Base-by-base conservation (phyloP, 2,113 vertebrate genomes). In the Mungos mungo region DNA sequence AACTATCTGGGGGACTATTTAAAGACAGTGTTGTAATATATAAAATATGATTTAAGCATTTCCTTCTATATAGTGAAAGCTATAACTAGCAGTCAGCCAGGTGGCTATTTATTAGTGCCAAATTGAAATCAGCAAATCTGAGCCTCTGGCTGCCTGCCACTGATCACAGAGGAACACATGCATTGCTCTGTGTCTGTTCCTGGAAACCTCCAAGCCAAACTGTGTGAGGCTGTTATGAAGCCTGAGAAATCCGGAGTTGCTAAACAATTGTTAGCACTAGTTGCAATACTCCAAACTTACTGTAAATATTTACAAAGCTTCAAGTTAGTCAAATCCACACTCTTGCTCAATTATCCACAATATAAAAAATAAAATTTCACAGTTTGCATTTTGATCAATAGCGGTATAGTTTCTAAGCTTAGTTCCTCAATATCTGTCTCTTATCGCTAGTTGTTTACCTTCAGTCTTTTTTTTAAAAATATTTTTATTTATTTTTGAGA, bases 101-200 rank as follows among this genome's bases (percentile, higher is more conserved):
- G 92, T 96, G 97, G 94, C 90, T 74, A 65, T 87, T 93, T 96
- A 89, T 91, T 90, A 96, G 66, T 77, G 84, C 88, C 92, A 98
- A 96, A 88, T 21, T 83, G 54, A 95, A 65, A 97, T 90, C 41
- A 91, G 95, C 63, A 91, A 76, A 96, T 94, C 33, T 76, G 87
- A 97, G 93, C n/a, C 60, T 52, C 94, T 94, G 95, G 94, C 92
- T 87, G 77, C 68, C 82, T 91, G 88, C 88, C 96, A 52, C 65
- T 29, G 38, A 29, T 94, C 92, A 93, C n/a, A 86, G 68, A 96
- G 33, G 74, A 94, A 97, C 95, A 93, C 88, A 96, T 54, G 15
- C 25, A 50, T 77, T 88, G 87, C 81, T 94, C 88, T 84, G 16
- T 76, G 52, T 96, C 81, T 95, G 33, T 90, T 95, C 65, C 45